phyloP scores from a whole-genome alignment of 2,888 invertebrate species.

The Scelioninae gen. 2 region DNA sequence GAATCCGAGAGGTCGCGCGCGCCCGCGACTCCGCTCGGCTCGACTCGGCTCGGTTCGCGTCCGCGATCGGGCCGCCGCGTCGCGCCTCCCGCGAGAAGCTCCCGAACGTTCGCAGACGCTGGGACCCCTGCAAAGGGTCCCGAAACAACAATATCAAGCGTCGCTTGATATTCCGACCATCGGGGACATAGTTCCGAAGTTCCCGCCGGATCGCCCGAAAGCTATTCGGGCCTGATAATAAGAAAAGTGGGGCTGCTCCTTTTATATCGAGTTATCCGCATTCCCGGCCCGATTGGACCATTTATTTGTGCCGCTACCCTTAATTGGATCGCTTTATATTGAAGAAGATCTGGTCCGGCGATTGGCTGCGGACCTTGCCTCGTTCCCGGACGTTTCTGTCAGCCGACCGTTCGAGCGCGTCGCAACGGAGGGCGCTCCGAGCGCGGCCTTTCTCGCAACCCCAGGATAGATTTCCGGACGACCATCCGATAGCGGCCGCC shows the following conservation, averaged over 20 bases:
- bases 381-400: slow-evolving; percentile 46
- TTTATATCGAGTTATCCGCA: slow-evolving; percentile 63
- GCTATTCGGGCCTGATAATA: slow-evolving; percentile 55
- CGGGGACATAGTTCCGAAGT: slow-evolving; percentile 26
- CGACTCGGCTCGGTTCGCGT: not conserved
- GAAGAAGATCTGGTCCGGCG: slow-evolving; percentile 56
- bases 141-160: slow-evolving; percentile 40
- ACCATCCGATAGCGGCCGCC: slow-evolving; percentile 23
- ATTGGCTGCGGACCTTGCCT: slow-evolving; percentile 54
- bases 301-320: slow-evolving; percentile 68
- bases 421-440: slow-evolving; percentile 16
- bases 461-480: slow-evolving; percentile 14
- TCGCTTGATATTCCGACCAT: slow-evolving; percentile 42
- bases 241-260: slow-evolving; percentile 43
- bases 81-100: slow-evolving; percentile 38
- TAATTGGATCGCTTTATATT: slow-evolving; percentile 70
- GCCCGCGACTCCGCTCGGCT: slow-evolving; percentile 9
- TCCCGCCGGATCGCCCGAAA: slow-evolving; percentile 20
- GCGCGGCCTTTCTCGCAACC: slow-evolving; percentile 17
- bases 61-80: slow-evolving; percentile 18
- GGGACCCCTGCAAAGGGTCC: slow-evolving; percentile 33
- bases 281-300: slow-evolving; percentile 65
- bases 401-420: slow-evolving; percentile 18
- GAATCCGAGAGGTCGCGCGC: slow-evolving; percentile 41
- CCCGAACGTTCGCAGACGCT: slow-evolving; percentile 52